These are phyloP conservation scores for Acanthiza pusilla DNA, from an alignment of 2,797 vertebrate species.

Conservation along the genomic window DNA sequence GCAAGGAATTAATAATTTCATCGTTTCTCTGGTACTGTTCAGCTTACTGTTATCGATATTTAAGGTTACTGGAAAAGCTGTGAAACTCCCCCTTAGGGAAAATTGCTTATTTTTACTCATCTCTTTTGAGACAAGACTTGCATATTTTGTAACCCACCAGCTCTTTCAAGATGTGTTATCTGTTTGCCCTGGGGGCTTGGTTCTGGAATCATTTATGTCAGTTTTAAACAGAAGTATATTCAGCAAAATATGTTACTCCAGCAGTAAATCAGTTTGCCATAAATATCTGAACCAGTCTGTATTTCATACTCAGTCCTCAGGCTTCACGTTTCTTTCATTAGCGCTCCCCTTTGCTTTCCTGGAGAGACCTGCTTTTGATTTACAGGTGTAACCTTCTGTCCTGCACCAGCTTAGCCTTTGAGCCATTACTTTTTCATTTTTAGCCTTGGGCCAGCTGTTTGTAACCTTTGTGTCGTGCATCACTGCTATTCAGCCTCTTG, in stretches of 20 bases:
- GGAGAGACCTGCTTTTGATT: constrained; percentile 48
- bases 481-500: constrained; percentile 39
- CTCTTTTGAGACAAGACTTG: not conserved
- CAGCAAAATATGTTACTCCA: not conserved
- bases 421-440: constrained; percentile 51
- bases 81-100: not conserved
- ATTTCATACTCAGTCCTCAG: not conserved
- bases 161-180: not conserved
- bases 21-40: not conserved
- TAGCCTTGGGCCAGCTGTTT: constrained; percentile 35
- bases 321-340: constrained; percentile 19
- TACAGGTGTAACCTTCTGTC: constrained; percentile 40
- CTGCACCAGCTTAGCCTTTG: not conserved
- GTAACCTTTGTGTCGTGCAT: constrained; percentile 54
- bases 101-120: not conserved
- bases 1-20: not conserved
- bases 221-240: not conserved
- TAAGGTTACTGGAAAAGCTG: not conserved
- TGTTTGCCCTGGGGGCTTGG: not conserved
- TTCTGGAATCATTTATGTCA: not conserved
- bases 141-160: not conserved
- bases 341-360: not conserved
- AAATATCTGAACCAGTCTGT: not conserved
- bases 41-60: not conserved
- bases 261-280: not conserved